These are phyloP conservation scores for Eristalis intricaria DNA, from an alignment of 2,888 invertebrate genomes.

Conservation along the genomic window DNA sequence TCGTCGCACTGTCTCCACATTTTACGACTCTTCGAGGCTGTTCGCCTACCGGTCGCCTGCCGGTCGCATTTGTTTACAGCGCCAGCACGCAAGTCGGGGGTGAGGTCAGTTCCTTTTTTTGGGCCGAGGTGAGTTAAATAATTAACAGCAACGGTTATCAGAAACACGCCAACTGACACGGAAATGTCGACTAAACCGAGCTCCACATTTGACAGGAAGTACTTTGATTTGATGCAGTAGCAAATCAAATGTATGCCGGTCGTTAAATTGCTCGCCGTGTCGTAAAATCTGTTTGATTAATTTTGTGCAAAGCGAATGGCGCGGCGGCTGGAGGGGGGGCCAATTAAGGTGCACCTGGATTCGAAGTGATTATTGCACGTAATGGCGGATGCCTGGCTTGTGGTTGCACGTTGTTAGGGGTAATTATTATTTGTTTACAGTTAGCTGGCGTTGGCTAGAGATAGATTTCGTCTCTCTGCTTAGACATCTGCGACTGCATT, in stretches of 20 bases:
- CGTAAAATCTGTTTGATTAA: background rate
- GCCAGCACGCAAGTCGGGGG: background rate
- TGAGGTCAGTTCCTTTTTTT: background rate
- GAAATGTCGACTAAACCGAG: background rate
- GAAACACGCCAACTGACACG: background rate
- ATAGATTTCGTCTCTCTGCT: background rate
- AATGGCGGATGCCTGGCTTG: background rate
- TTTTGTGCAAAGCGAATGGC: background rate
- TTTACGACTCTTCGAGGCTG: slow-evolving; percentile 34
- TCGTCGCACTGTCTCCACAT: slow-evolving; percentile 8
- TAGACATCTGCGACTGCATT: background rate
- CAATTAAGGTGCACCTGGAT: background rate
- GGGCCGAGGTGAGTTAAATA: background rate
- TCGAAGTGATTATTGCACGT: background rate
- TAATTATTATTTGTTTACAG: background rate
- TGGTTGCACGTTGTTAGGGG: background rate
- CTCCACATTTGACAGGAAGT: slow-evolving; percentile 55
- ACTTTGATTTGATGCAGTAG: slow-evolving; percentile 46
- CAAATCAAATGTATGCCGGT: slow-evolving; percentile 48
- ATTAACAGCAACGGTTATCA: slow-evolving; percentile 3
- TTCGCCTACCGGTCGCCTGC: background rate
- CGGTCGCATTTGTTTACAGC: slow-evolving; percentile 10
- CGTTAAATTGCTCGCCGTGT: slow-evolving; percentile 26
- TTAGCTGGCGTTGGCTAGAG: background rate
- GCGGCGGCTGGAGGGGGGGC: too few species aligned